These are phyloP conservation scores for Petaurus breviceps DNA, from an alignment of 2,113 vertebrate genomes.

Conservation along the genomic window DNA sequence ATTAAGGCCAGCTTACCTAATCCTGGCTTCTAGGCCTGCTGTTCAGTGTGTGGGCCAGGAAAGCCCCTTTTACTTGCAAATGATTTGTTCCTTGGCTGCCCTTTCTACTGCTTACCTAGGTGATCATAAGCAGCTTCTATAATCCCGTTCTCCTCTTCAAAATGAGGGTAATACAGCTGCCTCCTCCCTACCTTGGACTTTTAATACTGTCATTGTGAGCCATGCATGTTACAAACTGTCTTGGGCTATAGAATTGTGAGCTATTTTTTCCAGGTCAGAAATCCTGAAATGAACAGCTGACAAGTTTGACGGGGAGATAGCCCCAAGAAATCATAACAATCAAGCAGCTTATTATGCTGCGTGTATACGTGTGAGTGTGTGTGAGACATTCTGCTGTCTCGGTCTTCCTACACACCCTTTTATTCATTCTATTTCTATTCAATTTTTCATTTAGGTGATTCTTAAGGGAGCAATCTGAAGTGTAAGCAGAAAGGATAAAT, in stretches of 20 bases:
- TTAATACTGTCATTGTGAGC: neutral
- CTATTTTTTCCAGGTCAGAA: neutral
- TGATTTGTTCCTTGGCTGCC: neutral
- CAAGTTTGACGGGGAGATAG: neutral
- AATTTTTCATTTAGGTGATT: neutral
- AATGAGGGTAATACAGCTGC: neutral
- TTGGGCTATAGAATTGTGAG: neutral
- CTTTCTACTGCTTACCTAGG: neutral
- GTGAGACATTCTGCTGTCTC: neutral
- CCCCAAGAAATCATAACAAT: neutral
- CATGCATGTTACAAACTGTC: neutral
- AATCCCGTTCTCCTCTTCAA: neutral
- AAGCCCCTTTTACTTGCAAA: neutral
- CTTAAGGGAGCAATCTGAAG: neutral
- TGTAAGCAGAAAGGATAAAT: neutral
- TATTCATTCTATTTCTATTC: neutral
- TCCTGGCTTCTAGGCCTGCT: neutral
- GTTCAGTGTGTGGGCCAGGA: neutral
- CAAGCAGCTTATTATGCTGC: neutral
- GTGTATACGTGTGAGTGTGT: neutral
- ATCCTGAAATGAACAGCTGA: neutral
- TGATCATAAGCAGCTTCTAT: neutral
- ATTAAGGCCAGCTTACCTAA: neutral
- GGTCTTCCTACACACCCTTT: neutral
- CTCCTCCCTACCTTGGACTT: neutral